A percentile compares a stretch with the other conserved stretches of the same genome.
Conservation (phyloP, 1,140 invertebrate species). For the Tetramorium alpestre region DNA sequence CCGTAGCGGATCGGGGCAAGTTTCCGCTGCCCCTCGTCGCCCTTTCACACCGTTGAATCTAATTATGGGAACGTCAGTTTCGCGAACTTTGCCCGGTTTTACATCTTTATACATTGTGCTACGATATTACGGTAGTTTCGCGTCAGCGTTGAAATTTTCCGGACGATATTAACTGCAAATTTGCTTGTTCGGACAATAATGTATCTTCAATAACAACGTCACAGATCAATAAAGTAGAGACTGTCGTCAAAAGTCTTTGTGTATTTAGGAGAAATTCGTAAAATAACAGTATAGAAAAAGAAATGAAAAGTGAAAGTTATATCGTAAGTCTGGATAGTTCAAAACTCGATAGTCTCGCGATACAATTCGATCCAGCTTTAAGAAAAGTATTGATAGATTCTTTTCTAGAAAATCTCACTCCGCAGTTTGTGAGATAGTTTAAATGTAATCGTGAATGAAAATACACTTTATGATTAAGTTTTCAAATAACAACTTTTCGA, state of each 20-base stretch:
- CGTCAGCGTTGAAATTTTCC: constrained; percentile 9
- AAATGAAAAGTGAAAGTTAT: constrained; percentile 19
- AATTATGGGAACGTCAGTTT: constrained; percentile 76
- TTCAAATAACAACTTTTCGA: not conserved
- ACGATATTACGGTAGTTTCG: constrained; percentile 47
- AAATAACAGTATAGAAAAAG: not conserved
- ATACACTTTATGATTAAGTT: not conserved
- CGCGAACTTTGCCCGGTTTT: constrained; percentile 65
- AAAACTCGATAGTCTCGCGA: constrained; percentile 9
- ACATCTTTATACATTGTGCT: constrained; percentile 60
- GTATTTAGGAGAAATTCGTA: not conserved
- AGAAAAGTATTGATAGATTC: constrained; percentile 15
- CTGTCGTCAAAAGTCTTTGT: not conserved
- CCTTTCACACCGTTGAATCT: constrained; percentile 74
- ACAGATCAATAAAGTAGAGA: not conserved
- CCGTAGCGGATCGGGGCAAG: constrained; percentile 67
- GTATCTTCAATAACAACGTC: constrained; percentile 10
- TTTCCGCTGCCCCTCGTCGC: constrained; percentile 68
- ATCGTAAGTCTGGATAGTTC: constrained; percentile 16
- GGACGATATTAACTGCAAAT: constrained; percentile 43
- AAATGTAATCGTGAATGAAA: not conserved
- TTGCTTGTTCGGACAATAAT: constrained; percentile 7
- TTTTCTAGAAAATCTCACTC: not conserved
- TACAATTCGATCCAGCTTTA: not conserved
- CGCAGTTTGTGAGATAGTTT: not conserved